Evolutionary conservation across 2,113 vertebrate genomes (phyloP).

Genomic region (Entomyzon cyanotis): DNA sequence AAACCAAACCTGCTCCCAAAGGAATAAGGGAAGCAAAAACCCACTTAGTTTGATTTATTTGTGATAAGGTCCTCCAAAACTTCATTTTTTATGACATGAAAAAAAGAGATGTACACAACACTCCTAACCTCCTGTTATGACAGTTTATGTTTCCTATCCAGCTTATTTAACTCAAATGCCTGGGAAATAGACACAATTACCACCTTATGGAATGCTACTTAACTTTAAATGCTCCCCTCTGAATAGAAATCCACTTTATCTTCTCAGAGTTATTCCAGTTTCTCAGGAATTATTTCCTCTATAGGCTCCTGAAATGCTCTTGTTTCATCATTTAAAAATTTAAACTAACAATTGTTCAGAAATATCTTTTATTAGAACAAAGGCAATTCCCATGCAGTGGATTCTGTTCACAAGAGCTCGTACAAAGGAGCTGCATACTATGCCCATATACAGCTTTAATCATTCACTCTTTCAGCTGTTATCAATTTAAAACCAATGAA

Average conservation of each 20-base stretch:
- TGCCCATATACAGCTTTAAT: conserved; percentile 82
- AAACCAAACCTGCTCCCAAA: conserved; percentile 8
- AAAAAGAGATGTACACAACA: conserved; percentile 68
- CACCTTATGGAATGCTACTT: conserved; percentile 81
- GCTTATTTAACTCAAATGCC: conserved; percentile 78
- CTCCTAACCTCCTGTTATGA: conserved; percentile 70
- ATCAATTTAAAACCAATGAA: conserved; percentile 91
- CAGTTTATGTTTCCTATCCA: conserved; percentile 76
- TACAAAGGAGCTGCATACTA: conserved; percentile 78
- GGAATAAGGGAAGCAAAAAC: conserved; percentile 31
- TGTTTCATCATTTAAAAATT: conserved; percentile 77
- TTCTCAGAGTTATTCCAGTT: conserved; percentile 76
- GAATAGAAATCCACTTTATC: conserved; percentile 75
- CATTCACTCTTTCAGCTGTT: conserved; percentile 86
- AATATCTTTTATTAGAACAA: conserved; percentile 76
- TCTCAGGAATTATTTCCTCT: conserved; percentile 76
- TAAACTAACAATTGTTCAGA: conserved; percentile 76
- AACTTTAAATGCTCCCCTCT: conserved; percentile 78
- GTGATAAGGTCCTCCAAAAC: conserved; percentile 56
- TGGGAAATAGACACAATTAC: conserved; percentile 80
- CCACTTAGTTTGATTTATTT: conserved; percentile 63
- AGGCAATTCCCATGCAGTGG: conserved; percentile 76
- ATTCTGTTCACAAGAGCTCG: conserved; percentile 71
- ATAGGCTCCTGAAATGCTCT: conserved; percentile 75
- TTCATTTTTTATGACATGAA: conserved; percentile 54